Evolutionary conservation across 2,888 invertebrate genomes (phyloP), one percentile per base, ranked within the genome.

Genomic region (Rugalucina vietnamica): DNA sequence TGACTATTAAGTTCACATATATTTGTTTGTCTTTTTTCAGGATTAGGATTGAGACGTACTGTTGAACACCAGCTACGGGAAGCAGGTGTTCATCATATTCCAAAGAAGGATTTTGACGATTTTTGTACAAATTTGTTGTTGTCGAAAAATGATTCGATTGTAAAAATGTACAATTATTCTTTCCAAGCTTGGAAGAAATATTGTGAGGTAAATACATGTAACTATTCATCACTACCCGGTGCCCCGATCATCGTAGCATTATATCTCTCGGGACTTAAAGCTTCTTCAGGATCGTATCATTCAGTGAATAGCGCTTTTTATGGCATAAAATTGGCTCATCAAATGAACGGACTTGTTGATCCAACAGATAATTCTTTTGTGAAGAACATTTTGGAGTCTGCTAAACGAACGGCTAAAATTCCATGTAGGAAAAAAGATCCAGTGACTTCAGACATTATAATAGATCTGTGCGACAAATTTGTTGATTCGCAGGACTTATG

Each of bases 341-440:
- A 54, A 4, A 54, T 54, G 4, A 54, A 54, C n/a, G 54, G 54
- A n/a, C 54, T 54, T 12, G 4, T n/a, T 21, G 54, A 54, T 54
- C 54, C 54, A 4, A 54, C 12, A n/a, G 54, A 54, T 14, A 54
- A 54, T 54, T 18, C 10, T 21, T 54, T 54, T 21, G 54, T 21
- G 4, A 54, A 54, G 21, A 54, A 54, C 12, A 54, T 54, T 4
- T n/a, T 54, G 14, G 54, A 54, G n/a, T 54, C 54, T 54, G 54
- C 54, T 21, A 54, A 54, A 54, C 4, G 54, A 54, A 54, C 21
- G 14, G 54, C 54, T 54, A 54, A 54, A 21, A 21, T 4, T 18
- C 12, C 54, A 54, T 54, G 54, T 54, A 10, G 21, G 14, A 76
- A 43, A 34, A 81, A 81, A 65, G 81, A 80, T 18, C 65, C 75